phyloP scores from a whole-genome alignment of 2,113 vertebrate species.

The Pardalotus punctatus region DNA sequence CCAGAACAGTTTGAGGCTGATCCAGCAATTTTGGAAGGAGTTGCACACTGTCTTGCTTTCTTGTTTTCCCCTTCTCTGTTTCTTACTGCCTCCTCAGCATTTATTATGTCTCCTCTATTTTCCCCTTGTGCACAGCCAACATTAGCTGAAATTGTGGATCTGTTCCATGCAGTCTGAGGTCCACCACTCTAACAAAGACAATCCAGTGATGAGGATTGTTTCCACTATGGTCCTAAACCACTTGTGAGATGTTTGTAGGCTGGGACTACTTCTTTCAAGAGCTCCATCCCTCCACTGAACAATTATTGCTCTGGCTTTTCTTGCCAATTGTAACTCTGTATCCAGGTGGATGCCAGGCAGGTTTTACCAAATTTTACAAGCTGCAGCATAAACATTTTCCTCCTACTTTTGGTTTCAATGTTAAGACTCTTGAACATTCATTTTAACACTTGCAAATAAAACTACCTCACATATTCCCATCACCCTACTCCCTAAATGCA shows the following conservation, averaged over 20 bases:
- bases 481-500: not conserved
- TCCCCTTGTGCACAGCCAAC: not conserved
- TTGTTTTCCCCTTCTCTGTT: not conserved
- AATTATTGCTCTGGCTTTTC: not conserved
- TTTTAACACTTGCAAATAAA: slow-evolving; percentile 10
- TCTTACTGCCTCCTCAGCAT: not conserved
- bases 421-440: not conserved
- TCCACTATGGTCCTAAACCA: not conserved
- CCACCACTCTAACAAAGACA: not conserved
- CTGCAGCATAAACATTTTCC: slow-evolving; percentile 6
- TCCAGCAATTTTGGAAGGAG: not conserved
- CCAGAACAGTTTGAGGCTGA: not conserved
- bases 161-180: not conserved
- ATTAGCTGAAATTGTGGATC: not conserved
- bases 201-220: not conserved
- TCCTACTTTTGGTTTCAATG: not conserved
- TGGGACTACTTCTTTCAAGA: not conserved
- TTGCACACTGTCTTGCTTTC: not conserved
- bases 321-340: not conserved
- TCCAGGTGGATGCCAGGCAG: not conserved
- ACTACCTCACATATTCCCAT: not conserved
- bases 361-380: not conserved
- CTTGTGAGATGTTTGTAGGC: not conserved
- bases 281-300: not conserved
- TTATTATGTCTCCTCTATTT: not conserved